Base-by-base conservation (phyloP, 1,140 invertebrate genomes). In the Drosophila yakuba region DNA sequence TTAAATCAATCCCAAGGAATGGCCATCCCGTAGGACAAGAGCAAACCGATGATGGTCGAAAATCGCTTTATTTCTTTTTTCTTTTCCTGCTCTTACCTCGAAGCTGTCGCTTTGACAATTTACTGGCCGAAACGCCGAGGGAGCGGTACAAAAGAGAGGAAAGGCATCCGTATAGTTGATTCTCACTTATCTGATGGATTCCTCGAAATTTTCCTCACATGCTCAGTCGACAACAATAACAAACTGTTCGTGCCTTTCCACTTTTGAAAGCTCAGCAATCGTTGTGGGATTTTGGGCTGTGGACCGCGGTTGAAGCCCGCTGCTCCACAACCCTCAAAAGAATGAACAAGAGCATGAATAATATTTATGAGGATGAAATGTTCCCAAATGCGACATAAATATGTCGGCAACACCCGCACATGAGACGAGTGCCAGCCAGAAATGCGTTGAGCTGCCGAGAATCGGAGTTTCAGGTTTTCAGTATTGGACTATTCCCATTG, bases 351-450 rank as follows among this genome's bases (percentile, higher is more conserved):
- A 77, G 68, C 69, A 91, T 91, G 90, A 91, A 91, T 90, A 91
- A 91, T 91, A 91, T 91, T 91, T 91, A 91, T 91, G 90, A 85
- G 78, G 72, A 90, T 91, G 85, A 91, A 91, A 89, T 89, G 90
- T 88, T 89, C 90, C 90, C 90, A 90, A 85, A 91, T 85, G 90
- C 82, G 82, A 89, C 90, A 91, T 91, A 91, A 91, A 91, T 91
- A 91, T 91, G 89, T 91, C 90, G 84, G 90, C 90, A 91, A 78
- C 82, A 86, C 82, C 81, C 81, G 81, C 81, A 85, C 82, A 86
- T 86, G 81, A 78, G 71, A 78, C 71, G 82, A 80, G 82, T 28
- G 71, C 80, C 78, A 78, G 82, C 78, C 76, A 74, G 76, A 85
- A 85, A 71, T 85, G 73, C 74, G 78, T 81, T 81, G 59, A 86